These are phyloP conservation scores for Norana najaformis DNA, from an alignment of 2,888 invertebrate genomes.

Conservation along the genomic window DNA sequence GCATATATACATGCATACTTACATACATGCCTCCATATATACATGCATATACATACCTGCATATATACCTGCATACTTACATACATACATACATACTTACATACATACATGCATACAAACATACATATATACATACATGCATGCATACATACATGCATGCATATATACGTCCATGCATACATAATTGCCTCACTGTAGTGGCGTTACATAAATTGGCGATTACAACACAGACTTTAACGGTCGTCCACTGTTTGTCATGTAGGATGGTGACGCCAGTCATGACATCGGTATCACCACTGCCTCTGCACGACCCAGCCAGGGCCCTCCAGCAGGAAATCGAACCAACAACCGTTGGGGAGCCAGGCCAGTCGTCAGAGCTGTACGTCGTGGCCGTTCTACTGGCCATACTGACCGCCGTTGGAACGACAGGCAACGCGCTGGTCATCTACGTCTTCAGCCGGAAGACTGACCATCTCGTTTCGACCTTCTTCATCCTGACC, in stretches of 20 bases:
- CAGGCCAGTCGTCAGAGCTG: conserved; percentile 28
- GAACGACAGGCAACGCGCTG: conserved; percentile 57
- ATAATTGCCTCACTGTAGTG: not conserved
- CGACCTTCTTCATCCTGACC: conserved; percentile 56
- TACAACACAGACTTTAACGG: not conserved
- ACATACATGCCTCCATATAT: too few species aligned
- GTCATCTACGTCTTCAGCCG: conserved; percentile 58
- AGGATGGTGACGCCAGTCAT: not conserved
- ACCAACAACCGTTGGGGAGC: too few species aligned
- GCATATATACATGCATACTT: too few species aligned
- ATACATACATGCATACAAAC: too few species aligned
- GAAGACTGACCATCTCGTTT: conserved; percentile 54
- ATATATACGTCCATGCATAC: not conserved
- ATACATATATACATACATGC: not conserved
- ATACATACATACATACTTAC: too few species aligned
- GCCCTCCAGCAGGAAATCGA: not conserved
- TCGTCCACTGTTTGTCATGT: not conserved
- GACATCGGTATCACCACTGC: not conserved
- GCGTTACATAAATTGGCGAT: not conserved
- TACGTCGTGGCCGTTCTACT: conserved; percentile 51
- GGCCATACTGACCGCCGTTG: conserved; percentile 51
- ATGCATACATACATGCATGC: not conserved
- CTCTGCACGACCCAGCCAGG: not conserved
- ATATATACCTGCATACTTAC: too few species aligned
- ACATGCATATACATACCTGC: too few species aligned